Evolutionary conservation across 2,797 vertebrate genomes (phyloP).

Genomic region (Phrynocephalus guinanensis): DNA sequence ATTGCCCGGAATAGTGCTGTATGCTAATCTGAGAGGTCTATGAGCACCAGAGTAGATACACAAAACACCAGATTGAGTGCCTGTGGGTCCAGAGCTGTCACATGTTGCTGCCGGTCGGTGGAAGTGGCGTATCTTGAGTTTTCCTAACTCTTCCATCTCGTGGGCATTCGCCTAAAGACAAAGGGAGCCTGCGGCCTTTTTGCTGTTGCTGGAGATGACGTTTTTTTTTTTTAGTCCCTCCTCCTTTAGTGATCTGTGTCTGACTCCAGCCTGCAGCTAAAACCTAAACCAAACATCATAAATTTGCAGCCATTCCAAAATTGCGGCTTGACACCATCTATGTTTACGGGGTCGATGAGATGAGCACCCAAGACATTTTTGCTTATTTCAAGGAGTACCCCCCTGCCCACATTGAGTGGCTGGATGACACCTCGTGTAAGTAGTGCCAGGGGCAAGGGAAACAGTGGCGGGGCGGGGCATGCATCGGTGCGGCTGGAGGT

Average conservation of each 20-base stretch:
- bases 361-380: conserved; percentile 97
- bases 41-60: too few relatives aligned
- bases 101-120: too few relatives aligned
- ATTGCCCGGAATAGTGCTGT: too few relatives aligned
- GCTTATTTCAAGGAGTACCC: conserved; percentile 95
- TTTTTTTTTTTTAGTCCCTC: neutral
- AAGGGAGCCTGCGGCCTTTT: too few relatives aligned
- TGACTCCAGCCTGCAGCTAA: conserved; percentile 15
- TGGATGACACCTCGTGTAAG: conserved; percentile 96
- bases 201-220: neutral
- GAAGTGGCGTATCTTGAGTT: too few relatives aligned
- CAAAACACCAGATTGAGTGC: too few relatives aligned
- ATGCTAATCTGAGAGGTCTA: too few relatives aligned
- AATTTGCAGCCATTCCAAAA: conserved; percentile 87
- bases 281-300: conserved; percentile 34
- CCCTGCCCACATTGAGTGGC: conserved; percentile 97
- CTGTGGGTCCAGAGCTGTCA: too few relatives aligned
- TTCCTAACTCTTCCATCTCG: too few relatives aligned
- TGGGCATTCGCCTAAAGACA: too few relatives aligned
- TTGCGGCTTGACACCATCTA: conserved; percentile 91
- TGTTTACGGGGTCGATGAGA: conserved; percentile 92
- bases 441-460: conserved; percentile 13
- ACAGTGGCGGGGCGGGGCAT: neutral
- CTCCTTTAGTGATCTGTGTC: neutral
- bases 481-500: neutral